Base-by-base conservation (phyloP, 2,797 vertebrate species). In the Enteromius trimaculatus region DNA sequence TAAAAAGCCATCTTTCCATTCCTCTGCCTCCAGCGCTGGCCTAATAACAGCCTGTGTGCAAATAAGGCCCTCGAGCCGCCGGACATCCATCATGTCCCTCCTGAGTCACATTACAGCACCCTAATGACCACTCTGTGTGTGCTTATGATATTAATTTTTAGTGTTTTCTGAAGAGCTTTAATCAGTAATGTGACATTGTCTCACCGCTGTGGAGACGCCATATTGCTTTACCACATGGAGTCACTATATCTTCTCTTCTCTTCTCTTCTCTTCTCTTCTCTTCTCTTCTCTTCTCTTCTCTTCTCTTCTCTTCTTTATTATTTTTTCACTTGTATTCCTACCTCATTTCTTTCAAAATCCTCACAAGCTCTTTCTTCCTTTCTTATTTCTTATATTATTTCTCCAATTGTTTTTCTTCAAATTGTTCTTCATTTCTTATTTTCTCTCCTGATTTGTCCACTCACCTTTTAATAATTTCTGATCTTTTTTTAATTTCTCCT, bases 61-160 rank as follows among this genome's bases (percentile, higher is more conserved):
- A 97, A 98, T 96, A 97, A 96, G 95, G 93, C 92, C 95, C 96
- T 94, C 89, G 94, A 96, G 95, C 95, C 95, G 93, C 96, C 90
- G 96, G 96, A 95, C 96, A 97, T 98, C 96, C 96, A 97, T 98
- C 96, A 95, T 92, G 92, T 93, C 94, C 95, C 97, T 96, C 97
- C 94, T 95, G 96, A 97, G 97, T 95, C 95, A 96, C 96, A 97
- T 98, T 97, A 97, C 95, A 94, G 96, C 93, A 95, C 95, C 94
- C 96, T 98, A 98, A 98, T 98, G 95, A 96, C 95, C 94, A 95
- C 95, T 96, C 93, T 87, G 90, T 92, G 95, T 96, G 96, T 97
- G 96, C 97, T 98, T 98, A 98, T 96, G 96, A 95, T 97, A 98
- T 99, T 97, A 97, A 98, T 98, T 98, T 96, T 95, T 94, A 92